Conservation (phyloP, 2,113 vertebrate genomes). For the Hydrolagus affinis region DNA sequence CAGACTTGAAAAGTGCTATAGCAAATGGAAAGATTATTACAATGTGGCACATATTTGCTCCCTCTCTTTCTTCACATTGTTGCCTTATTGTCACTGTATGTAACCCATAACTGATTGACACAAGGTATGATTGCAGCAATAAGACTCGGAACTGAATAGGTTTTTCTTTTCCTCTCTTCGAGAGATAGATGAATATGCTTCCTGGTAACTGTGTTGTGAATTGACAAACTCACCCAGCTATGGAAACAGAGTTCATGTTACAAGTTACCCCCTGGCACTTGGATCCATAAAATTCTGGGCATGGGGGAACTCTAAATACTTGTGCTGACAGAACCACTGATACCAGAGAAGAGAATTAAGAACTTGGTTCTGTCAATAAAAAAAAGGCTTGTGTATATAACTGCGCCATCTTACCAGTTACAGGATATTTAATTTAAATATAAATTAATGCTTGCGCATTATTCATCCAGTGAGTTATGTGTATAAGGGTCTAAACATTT, state of each 20-base stretch:
- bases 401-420: background rate
- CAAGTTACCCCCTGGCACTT: background rate
- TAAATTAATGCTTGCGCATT: background rate
- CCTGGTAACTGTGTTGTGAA: background rate
- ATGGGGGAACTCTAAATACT: background rate
- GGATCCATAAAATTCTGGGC: background rate
- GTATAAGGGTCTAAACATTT: background rate
- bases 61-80: too few relatives aligned
- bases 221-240: background rate
- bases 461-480: background rate
- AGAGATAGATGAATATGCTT: background rate
- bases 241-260: background rate
- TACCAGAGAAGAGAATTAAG: background rate
- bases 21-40: too few relatives aligned
- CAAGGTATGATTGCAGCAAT: background rate
- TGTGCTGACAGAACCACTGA: background rate
- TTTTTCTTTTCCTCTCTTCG: background rate
- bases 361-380: background rate
- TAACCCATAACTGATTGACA: background rate
- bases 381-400: background rate
- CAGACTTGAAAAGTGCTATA: too few relatives aligned
- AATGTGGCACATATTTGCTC: too few relatives aligned
- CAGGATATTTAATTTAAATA: background rate
- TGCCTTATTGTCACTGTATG: background rate
- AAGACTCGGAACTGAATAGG: background rate